Conservation (phyloP, 2,113 vertebrate genomes). For the Baryphthengus martii region DNA sequence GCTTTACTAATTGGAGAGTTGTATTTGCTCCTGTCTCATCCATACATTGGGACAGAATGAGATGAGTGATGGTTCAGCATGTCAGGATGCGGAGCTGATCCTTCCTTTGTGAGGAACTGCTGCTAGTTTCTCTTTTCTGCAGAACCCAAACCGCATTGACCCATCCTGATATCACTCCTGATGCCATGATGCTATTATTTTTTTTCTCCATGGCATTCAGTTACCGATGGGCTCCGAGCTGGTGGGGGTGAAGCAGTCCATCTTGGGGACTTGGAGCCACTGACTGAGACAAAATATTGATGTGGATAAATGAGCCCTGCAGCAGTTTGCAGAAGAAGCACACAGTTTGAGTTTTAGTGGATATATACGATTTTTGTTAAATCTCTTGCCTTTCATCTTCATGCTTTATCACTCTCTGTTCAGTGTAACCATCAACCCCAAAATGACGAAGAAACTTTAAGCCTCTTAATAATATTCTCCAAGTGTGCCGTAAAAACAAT, state of each 20-base stretch:
- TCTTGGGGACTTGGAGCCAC: neutral
- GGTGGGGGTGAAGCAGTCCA: neutral
- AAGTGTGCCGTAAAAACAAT: neutral
- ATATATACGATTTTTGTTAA: neutral
- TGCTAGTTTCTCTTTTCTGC: neutral
- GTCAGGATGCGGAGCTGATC: neutral
- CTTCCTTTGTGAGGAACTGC: neutral
- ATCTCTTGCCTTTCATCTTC: neutral
- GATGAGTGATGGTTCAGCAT: neutral
- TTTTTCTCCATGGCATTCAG: neutral
- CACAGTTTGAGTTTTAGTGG: neutral
- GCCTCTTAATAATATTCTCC: neutral
- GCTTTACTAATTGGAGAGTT: neutral
- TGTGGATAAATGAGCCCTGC: neutral
- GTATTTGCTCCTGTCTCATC: neutral
- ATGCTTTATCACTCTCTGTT: neutral
- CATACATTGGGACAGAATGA: neutral
- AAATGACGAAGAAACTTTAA: neutral
- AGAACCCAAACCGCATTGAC: neutral
- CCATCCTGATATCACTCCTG: fast-evolving
- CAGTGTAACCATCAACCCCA: neutral
- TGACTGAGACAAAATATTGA: neutral
- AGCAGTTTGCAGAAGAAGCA: neutral
- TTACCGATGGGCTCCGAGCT: neutral
- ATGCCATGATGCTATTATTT: neutral